Evolutionary conservation across 2,113 vertebrate species (phyloP).

Genomic region (Psilopsiagon aymara): DNA sequence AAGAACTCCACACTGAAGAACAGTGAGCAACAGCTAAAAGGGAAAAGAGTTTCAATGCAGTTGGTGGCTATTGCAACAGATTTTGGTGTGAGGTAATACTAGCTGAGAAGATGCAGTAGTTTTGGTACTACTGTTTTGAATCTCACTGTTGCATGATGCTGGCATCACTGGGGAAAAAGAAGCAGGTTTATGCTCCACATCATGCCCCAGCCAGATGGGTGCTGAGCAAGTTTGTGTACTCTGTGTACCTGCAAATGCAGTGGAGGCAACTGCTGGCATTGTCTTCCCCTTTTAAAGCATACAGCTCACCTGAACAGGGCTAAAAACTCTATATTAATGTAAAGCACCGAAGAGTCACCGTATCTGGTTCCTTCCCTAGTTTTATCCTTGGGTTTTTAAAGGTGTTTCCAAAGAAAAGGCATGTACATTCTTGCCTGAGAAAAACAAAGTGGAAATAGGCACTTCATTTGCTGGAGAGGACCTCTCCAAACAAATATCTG

Average conservation of each 20-base stretch:
- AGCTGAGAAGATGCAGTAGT: background rate
- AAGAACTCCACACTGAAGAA: background rate
- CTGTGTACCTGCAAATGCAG: background rate
- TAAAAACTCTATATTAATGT: background rate
- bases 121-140: background rate
- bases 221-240: background rate
- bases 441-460: background rate
- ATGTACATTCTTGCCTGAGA: background rate
- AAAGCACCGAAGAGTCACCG: background rate
- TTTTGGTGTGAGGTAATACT: background rate
- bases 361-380: background rate
- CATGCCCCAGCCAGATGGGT: rapidly evolving
- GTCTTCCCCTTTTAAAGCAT: background rate
- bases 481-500: background rate
- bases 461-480: background rate
- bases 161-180: background rate
- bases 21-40: background rate
- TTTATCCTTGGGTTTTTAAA: background rate
- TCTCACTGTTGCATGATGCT: rapidly evolving
- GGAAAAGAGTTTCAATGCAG: background rate
- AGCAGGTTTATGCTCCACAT: background rate
- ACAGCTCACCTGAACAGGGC: background rate
- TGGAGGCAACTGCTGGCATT: background rate
- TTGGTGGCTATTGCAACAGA: background rate
- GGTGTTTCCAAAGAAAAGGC: background rate